Evolutionary conservation across 2,888 invertebrate species (phyloP).

Genomic region (Steinernema scapterisci): DNA sequence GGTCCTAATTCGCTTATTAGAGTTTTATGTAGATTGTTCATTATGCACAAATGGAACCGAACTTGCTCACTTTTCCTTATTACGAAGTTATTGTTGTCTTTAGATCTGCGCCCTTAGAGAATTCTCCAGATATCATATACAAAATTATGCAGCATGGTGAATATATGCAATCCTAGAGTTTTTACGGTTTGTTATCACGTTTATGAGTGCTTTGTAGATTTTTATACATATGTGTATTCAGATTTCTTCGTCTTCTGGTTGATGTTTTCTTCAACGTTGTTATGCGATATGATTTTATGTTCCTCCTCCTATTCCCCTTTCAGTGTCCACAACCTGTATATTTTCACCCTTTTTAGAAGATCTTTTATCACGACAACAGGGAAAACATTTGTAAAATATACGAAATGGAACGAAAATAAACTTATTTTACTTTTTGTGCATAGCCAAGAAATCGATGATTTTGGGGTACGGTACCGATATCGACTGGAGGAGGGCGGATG

Average conservation of each 20-base stretch:
- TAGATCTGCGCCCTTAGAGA: conserved; percentile 14
- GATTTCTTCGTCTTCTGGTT: too few species aligned
- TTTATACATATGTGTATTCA: background rate
- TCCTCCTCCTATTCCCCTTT: background rate
- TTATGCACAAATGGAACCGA: conserved; percentile 13
- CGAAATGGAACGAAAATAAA: background rate
- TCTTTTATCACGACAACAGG: background rate
- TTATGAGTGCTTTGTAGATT: background rate
- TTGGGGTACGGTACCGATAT: too few species aligned
- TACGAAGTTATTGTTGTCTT: background rate
- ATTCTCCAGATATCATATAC: background rate
- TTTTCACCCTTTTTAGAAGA: background rate
- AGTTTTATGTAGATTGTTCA: conserved; percentile 2
- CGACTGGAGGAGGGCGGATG: too few species aligned
- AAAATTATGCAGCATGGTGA: background rate
- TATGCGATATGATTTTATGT: background rate
- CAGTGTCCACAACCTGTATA: background rate
- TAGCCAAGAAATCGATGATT: too few species aligned
- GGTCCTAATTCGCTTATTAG: conserved; percentile 28
- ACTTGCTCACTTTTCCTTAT: background rate
- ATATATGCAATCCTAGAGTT: conserved; percentile 21
- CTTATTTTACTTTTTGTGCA: too few species aligned
- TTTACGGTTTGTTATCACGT: background rate
- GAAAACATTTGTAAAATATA: conserved; percentile 1
- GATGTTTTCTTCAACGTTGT: too few species aligned